A percentile compares a stretch with the other conserved stretches of the same genome.
Evolutionary conservation across 2,113 vertebrate genomes (phyloP).

Genomic region (Oncorhynchus mykiss): DNA sequence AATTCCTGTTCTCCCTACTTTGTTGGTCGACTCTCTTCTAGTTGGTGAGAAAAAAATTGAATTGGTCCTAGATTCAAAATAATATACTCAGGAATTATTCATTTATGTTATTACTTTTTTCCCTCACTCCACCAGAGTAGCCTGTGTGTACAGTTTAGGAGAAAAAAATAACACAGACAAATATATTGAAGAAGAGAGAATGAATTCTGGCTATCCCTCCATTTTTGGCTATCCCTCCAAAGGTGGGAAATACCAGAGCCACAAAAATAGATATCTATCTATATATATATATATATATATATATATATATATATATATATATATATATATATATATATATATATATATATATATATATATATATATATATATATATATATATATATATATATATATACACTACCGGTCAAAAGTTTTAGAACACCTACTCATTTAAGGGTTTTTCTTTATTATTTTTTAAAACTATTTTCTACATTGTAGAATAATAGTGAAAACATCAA

Average conservation of each 20-base stretch:
- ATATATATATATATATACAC: not conserved
- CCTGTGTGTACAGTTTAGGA: not conserved
- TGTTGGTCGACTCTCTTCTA: not conserved
- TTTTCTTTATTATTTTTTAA: too few relatives aligned
- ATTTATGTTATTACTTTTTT: not conserved
- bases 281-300: too few relatives aligned
- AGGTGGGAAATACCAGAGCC: conserved; percentile 57
- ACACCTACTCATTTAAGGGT: too few relatives aligned
- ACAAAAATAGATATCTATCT: not conserved
- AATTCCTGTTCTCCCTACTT: not conserved
- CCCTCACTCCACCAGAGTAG: not conserved
- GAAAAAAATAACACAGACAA: too few relatives aligned
- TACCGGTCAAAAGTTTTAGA: too few relatives aligned
- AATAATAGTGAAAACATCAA: too few relatives aligned
- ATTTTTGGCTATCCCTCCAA: conserved; percentile 35
- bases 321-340: not conserved
- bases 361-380: not conserved
- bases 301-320: not conserved
- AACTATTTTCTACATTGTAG: too few relatives aligned
- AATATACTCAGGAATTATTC: not conserved
- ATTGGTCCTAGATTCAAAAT: not conserved
- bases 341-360: too few relatives aligned
- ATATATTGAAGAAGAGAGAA: not conserved
- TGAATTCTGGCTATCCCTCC: not conserved
- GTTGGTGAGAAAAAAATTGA: not conserved